Evolutionary conservation across 2,888 invertebrate genomes (phyloP), one percentile per base, ranked within the genome.

Genomic region (Galeruca laticollis): DNA sequence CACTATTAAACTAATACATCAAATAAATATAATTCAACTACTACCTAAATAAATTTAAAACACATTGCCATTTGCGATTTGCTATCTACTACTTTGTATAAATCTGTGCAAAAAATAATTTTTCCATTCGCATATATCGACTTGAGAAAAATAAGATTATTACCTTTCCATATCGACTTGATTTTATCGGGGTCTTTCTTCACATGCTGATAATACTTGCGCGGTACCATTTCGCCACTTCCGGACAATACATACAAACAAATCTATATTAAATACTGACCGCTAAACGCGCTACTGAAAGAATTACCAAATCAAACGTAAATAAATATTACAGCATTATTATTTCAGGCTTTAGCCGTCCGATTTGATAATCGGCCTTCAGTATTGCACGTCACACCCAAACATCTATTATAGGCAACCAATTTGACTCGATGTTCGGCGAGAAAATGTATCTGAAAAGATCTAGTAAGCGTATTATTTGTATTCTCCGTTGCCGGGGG

Each of bases 261-360:
- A 43, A 37, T 18, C 6, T 10, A 56, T 54, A 73, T 67, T 40
- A 67, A 73, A 73, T 75, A 20, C 51, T 18, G 3, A 9, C 13
- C 15, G 40, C 21, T 33, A 18, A 66, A 60, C 57, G 75, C 52
- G 49, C 51, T 73, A 59, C 68, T 73, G 72, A 73, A 74, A 64
- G 60, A 40, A 57, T 77, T 74, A 77, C 69, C 62, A 68, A 74
- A 78, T 74, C 76, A 70, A 75, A 76, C 75, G 60, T 73, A 81
- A 81, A 81, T 80, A 80, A 81, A 78, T 69, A 80, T 79, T 79
- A 80, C 81, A 71, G 75, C 77, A 77, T 79, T 74, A 75, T 15
- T 47, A 10, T 47, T 47, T 47, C 68, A 72, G 73, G 69, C 70
- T 66, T 64, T 47, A 57, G 71, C 68, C 75, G 75, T 74, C 68